Evolutionary conservation across 2,113 vertebrate genomes (phyloP).

Genomic region (Clinocottus analis): DNA sequence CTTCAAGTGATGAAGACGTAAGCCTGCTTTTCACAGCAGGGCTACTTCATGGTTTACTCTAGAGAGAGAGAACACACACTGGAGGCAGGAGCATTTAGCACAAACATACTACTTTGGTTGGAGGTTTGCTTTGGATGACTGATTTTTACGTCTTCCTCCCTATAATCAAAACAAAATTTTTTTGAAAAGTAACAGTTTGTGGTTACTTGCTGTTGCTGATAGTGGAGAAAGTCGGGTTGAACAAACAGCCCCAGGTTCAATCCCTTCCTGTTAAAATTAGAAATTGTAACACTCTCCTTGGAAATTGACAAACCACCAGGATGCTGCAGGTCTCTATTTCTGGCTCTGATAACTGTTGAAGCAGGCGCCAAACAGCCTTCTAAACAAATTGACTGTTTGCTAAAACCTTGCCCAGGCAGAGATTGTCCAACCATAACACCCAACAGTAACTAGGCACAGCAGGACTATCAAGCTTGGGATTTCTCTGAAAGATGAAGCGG

Average conservation of each 20-base stretch:
- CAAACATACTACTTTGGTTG: conserved; percentile 16
- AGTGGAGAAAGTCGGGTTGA: not conserved
- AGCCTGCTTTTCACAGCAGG: conserved; percentile 31
- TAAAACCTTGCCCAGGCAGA: not conserved
- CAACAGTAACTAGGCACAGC: not conserved
- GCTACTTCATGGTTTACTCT: conserved; percentile 27
- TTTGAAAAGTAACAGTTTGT: conserved; percentile 4
- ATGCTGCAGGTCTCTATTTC: conserved; percentile 21
- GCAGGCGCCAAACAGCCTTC: not conserved
- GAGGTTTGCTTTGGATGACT: not conserved
- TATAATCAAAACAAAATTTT: conserved; percentile 6
- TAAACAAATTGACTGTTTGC: not conserved
- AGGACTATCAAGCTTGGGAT: not conserved
- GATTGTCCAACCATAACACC: not conserved
- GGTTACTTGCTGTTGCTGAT: not conserved
- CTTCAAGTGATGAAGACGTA: conserved; percentile 23
- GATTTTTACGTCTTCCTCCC: conserved; percentile 4
- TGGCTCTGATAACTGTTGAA: conserved; percentile 20
- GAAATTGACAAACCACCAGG: conserved; percentile 13
- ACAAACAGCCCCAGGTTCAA: conserved; percentile 5
- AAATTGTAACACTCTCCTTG: conserved; percentile 16
- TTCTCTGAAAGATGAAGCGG: not conserved
- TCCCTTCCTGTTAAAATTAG: conserved; percentile 2
- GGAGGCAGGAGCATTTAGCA: conserved; percentile 7
- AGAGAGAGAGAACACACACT: not conserved